A percentile compares a stretch with the other conserved stretches of the same genome.
These are phyloP conservation scores for Hiodon tergisus DNA, from an alignment of 2,113 vertebrate genomes.

Conservation along the genomic window DNA sequence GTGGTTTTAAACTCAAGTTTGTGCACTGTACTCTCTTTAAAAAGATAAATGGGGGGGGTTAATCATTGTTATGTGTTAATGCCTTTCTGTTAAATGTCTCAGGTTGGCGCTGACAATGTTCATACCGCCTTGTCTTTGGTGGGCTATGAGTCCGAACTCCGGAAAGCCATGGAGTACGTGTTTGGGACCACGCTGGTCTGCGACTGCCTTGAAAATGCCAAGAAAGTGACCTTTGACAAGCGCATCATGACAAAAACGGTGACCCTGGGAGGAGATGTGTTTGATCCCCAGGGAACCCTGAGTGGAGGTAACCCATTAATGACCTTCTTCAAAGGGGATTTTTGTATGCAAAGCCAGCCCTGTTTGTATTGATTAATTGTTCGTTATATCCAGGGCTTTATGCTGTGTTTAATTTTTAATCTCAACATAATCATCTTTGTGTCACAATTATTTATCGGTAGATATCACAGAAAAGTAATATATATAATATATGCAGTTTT, in stretches of 20 bases:
- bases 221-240: conserved; percentile 86
- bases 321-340: not conserved
- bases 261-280: conserved; percentile 84
- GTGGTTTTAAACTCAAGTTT: not conserved
- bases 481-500: too few relatives aligned
- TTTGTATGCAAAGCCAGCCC: not conserved
- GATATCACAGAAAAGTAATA: too few relatives aligned
- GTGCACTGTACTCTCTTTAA: not conserved
- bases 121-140: conserved; percentile 79
- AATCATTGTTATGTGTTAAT: not conserved
- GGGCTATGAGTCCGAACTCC: conserved; percentile 74
- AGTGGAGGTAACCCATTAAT: conserved; percentile 72
- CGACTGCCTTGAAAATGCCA: conserved; percentile 81
- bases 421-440: too few relatives aligned
- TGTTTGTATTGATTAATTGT: not conserved
- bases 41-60: not conserved
- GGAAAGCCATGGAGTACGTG: conserved; percentile 94
- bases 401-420: too few relatives aligned
- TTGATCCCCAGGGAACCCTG: conserved; percentile 90
- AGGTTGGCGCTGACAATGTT: conserved; percentile 75
- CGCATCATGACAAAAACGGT: conserved; percentile 82
- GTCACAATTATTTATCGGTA: too few relatives aligned
- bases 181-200: conserved; percentile 87
- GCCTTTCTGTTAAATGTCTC: not conserved
- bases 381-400: not conserved